Evolutionary conservation across 2,113 vertebrate genomes (phyloP).

Genomic region (Galemys pyrenaicus): DNA sequence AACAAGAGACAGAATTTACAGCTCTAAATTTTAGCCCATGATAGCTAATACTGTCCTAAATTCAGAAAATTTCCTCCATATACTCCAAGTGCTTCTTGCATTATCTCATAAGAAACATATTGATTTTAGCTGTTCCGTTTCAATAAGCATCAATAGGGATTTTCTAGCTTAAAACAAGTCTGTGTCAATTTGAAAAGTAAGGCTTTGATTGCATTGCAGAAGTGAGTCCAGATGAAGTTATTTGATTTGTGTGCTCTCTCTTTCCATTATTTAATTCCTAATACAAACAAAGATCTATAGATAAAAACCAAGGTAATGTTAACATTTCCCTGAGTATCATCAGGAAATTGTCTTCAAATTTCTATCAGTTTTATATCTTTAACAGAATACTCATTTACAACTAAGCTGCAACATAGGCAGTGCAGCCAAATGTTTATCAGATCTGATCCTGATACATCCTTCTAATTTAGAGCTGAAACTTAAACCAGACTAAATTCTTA

Average conservation of each 20-base stretch:
- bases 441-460: neutral
- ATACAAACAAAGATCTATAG: neutral
- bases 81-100: neutral
- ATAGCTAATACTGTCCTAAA: neutral
- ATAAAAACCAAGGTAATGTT: constrained; percentile 35
- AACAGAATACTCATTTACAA: neutral
- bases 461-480: neutral
- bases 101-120: neutral
- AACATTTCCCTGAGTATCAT: neutral
- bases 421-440: neutral
- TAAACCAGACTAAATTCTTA: neutral
- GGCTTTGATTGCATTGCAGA: neutral
- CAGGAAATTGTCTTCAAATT: neutral
- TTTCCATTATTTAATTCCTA: neutral
- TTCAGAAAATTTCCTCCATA: neutral
- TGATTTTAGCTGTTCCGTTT: constrained; percentile 37
- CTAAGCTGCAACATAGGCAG: neutral
- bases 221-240: neutral
- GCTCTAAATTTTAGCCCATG: neutral
- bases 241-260: neutral
- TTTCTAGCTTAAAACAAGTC: constrained; percentile 24
- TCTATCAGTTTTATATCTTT: neutral
- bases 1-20: neutral
- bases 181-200: constrained; percentile 30
- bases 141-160: constrained; percentile 18